phyloP scores from a whole-genome alignment of 2,797 vertebrate genomes.

The Cynodonichthys magdalenae region DNA sequence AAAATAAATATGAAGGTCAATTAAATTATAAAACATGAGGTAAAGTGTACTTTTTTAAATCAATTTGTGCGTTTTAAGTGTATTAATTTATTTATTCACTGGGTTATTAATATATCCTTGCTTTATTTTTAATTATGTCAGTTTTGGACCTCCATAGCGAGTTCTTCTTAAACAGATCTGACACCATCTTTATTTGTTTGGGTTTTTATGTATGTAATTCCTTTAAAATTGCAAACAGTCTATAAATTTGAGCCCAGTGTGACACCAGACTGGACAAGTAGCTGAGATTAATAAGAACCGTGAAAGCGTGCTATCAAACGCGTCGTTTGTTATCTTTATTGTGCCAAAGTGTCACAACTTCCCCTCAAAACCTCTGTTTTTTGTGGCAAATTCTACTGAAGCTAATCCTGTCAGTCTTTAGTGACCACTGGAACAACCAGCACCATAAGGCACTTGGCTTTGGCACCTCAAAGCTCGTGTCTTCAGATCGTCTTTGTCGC shows the following conservation, averaged over 20 bases:
- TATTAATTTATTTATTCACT: no score
- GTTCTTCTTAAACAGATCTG: background rate
- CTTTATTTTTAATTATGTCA: no score
- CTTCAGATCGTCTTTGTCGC: background rate
- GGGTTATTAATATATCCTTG: no score
- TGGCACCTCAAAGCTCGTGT: background rate
- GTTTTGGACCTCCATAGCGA: no score
- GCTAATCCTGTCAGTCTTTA: background rate
- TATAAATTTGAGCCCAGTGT: background rate
- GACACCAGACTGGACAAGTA: background rate
- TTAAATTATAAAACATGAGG: no score
- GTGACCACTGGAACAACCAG: background rate
- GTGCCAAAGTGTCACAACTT: background rate
- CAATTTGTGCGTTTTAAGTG: no score
- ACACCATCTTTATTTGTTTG: background rate
- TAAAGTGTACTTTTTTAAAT: no score
- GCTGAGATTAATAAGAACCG: no score
- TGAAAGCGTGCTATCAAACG: background rate
- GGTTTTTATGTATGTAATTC: no score
- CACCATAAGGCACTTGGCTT: conserved; percentile 38
- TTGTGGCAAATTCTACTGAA: background rate
- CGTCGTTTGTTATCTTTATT: background rate
- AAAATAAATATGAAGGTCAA: no score
- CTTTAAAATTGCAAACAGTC: background rate
- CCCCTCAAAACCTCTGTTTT: background rate